phyloP scores from a whole-genome alignment of 2,888 invertebrate species.

The Lithophane socia region DNA sequence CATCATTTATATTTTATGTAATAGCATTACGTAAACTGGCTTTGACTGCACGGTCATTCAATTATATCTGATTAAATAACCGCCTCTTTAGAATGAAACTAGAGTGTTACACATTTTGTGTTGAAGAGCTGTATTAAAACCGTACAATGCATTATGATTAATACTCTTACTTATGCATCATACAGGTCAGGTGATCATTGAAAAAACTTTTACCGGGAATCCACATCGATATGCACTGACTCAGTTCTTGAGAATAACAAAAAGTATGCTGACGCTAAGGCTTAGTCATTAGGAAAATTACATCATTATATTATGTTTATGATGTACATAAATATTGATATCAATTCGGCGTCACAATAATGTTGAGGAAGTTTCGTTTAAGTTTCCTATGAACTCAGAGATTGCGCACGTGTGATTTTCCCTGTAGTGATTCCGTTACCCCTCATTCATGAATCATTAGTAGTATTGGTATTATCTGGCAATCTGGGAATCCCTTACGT shows the following conservation, averaged over 20 bases:
- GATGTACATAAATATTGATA: constrained; percentile 63
- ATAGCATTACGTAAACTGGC: constrained; percentile 82
- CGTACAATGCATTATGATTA: constrained; percentile 32
- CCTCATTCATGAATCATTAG: constrained; percentile 56
- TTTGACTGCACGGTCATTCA: constrained; percentile 77
- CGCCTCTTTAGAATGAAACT: constrained; percentile 42
- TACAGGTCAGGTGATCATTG: constrained; percentile 60
- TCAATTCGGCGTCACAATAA: constrained; percentile 52
- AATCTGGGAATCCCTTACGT: constrained; percentile 66
- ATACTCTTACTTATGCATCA: constrained; percentile 53
- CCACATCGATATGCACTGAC: constrained; percentile 72
- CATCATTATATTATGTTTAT: constrained; percentile 59
- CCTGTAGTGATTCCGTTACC: constrained; percentile 30
- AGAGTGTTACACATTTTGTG: constrained; percentile 38
- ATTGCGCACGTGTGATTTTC: constrained; percentile 56
- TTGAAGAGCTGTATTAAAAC: constrained; percentile 17
- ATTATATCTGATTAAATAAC: constrained; percentile 64
- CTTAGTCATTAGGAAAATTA: constrained; percentile 64
- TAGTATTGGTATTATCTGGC: constrained; percentile 56
- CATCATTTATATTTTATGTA: constrained; percentile 83
- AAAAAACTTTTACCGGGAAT: constrained; percentile 72
- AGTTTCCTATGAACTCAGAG: constrained; percentile 53
- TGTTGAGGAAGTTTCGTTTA: constrained; percentile 45
- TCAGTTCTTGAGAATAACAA: constrained; percentile 76
- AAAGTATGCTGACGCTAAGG: constrained; percentile 57